Conservation (phyloP, 1,140 invertebrate genomes). For the Proctacanthus coquilletti region DNA sequence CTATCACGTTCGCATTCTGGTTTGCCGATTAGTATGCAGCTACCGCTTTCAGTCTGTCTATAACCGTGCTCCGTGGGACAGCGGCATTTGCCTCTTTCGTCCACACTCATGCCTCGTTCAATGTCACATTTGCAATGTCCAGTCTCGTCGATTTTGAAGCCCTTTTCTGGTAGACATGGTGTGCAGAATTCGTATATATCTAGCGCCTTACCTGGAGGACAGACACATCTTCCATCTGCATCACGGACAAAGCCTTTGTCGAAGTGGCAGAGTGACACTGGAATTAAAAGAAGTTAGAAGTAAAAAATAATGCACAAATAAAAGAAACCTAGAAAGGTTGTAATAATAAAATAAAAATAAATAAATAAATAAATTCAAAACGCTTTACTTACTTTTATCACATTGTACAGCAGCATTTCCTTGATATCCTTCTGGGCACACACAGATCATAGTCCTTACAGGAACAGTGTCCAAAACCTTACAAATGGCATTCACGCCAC, state of each 20-base stretch:
- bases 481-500: slow-evolving; percentile 66
- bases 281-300: slow-evolving; percentile 22
- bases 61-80: slow-evolving; percentile 59
- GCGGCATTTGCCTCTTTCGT: slow-evolving; percentile 60
- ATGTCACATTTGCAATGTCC: slow-evolving; percentile 67
- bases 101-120: slow-evolving; percentile 55
- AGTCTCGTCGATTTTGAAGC: slow-evolving; percentile 54
- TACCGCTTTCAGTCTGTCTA: slow-evolving; percentile 41
- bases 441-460: slow-evolving; percentile 75
- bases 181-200: slow-evolving; percentile 59
- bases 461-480: slow-evolving; percentile 64
- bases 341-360: slow-evolving; percentile 3
- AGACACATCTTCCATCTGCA: slow-evolving; percentile 54
- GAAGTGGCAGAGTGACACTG: slow-evolving; percentile 44
- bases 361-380: slow-evolving; percentile 6
- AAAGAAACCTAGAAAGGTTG: slow-evolving; percentile 4
- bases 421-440: slow-evolving; percentile 68
- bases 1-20: slow-evolving; percentile 53
- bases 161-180: slow-evolving; percentile 50
- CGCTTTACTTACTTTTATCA: slow-evolving; percentile 41
- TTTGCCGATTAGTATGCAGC: slow-evolving; percentile 40
- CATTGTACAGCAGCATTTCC: slow-evolving; percentile 66
- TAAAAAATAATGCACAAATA: slow-evolving; percentile 5
- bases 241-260: slow-evolving; percentile 57
- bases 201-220: slow-evolving; percentile 57